Percentiles rank a stretch among this genome's conserved stretches.
These are phyloP conservation scores for Crotalus helleri DNA, from an alignment of 2,113 vertebrate genomes.

Conservation along the genomic window DNA sequence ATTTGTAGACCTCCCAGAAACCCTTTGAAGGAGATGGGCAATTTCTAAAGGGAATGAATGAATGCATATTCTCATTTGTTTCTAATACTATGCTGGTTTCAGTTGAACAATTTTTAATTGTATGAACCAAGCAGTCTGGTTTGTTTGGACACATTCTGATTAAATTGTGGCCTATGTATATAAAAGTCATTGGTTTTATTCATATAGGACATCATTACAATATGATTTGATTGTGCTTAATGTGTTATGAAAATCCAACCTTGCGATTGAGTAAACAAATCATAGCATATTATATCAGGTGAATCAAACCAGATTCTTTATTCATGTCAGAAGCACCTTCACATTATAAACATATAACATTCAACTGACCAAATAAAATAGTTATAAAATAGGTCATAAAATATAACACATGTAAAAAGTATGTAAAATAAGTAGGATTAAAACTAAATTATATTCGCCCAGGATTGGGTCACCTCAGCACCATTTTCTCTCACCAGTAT, in stretches of 20 bases:
- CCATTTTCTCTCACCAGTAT: neutral
- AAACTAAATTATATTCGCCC: neutral
- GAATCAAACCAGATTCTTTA: neutral
- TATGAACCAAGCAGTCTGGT: neutral
- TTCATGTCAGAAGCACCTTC: neutral
- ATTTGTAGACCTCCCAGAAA: neutral
- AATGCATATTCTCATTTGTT: neutral
- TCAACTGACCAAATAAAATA: neutral
- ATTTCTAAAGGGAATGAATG: neutral
- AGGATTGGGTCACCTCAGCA: neutral
- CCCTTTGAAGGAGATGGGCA: neutral
- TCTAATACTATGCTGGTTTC: neutral
- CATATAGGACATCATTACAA: neutral
- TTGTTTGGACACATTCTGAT: neutral
- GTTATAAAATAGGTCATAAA: neutral
- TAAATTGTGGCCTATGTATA: neutral
- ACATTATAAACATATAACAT: neutral
- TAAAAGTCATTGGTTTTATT: neutral
- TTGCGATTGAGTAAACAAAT: neutral
- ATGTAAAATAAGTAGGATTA: neutral
- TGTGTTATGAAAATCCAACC: neutral
- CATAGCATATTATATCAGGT: neutral
- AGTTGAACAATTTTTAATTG: neutral
- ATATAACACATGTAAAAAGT: neutral
- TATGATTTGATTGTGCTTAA: neutral